These are phyloP conservation scores for Lottia scabra DNA, from an alignment of 2,888 invertebrate genomes.

Conservation along the genomic window DNA sequence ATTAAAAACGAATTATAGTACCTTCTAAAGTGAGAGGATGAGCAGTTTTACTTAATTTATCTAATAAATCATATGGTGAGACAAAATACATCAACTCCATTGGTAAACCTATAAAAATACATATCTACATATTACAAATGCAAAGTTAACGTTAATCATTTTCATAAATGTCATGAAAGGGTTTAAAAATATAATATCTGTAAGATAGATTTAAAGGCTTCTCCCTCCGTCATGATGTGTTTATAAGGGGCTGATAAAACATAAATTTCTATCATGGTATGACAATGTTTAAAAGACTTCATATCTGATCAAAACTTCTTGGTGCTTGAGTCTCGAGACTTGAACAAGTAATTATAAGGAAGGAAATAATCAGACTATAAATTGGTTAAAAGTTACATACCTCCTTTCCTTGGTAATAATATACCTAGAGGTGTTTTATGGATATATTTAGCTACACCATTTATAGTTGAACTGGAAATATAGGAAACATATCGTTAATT, in stretches of 20 bases:
- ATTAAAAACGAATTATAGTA: conserved; percentile 36
- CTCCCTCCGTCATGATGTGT: too few species aligned
- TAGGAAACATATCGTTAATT: too few species aligned
- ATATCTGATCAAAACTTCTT: background rate
- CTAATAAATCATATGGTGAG: conserved; percentile 90
- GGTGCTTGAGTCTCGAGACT: too few species aligned
- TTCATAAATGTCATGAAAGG: too few species aligned
- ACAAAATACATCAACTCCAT: conserved; percentile 95
- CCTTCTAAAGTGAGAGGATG: conserved; percentile 82
- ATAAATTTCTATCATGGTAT: too few species aligned
- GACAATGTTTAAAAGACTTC: too few species aligned
- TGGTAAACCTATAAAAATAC: conserved; percentile 79
- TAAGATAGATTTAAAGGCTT: too few species aligned
- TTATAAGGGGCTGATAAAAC: too few species aligned
- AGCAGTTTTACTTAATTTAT: conserved; percentile 79
- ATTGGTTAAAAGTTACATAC: conserved; percentile 65
- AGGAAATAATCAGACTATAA: too few species aligned
- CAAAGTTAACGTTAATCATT: too few species aligned
- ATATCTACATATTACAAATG: background rate
- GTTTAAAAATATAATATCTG: too few species aligned
- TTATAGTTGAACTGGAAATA: conserved; percentile 69
- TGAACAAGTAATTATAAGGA: too few species aligned
- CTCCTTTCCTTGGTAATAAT: conserved; percentile 84
- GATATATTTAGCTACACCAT: conserved; percentile 79
- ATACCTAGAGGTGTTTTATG: conserved; percentile 92